These are phyloP conservation scores for Prietella phreatophila DNA, from an alignment of 2,113 vertebrate genomes.

Conservation along the genomic window DNA sequence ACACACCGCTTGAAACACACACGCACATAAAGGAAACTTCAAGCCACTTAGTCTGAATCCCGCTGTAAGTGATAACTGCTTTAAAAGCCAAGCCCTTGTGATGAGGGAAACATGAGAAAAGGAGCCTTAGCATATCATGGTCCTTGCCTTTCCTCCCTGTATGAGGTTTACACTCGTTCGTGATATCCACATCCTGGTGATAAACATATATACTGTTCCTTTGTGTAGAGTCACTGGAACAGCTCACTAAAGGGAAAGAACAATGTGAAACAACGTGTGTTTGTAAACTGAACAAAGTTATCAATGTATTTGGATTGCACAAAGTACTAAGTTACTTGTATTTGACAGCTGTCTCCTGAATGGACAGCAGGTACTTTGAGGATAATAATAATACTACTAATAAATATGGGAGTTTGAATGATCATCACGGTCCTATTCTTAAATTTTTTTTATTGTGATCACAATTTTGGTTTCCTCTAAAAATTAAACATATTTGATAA, in stretches of 20 bases:
- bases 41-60: neutral
- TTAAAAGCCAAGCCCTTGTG: constrained; percentile 27
- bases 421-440: neutral
- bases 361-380: neutral
- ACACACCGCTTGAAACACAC: neutral
- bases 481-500: neutral
- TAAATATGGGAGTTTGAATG: neutral
- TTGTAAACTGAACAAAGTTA: neutral
- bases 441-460: neutral
- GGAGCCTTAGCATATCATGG: constrained; percentile 56
- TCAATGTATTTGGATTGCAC: neutral
- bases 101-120: constrained; percentile 18
- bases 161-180: constrained; percentile 71
- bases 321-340: neutral
- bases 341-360: neutral
- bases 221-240: constrained; percentile 62
- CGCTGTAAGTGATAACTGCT: neutral
- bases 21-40: neutral
- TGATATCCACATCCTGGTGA: constrained; percentile 82
- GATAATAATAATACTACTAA: neutral
- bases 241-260: constrained; percentile 73
- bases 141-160: constrained; percentile 78
- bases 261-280: constrained; percentile 47
- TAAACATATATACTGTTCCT: constrained; percentile 78
- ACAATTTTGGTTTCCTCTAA: neutral